A percentile compares a stretch with the other conserved stretches of the same genome.
Evolutionary conservation across 1,140 invertebrate genomes (phyloP).

Genomic region (Psix sp.): DNA sequence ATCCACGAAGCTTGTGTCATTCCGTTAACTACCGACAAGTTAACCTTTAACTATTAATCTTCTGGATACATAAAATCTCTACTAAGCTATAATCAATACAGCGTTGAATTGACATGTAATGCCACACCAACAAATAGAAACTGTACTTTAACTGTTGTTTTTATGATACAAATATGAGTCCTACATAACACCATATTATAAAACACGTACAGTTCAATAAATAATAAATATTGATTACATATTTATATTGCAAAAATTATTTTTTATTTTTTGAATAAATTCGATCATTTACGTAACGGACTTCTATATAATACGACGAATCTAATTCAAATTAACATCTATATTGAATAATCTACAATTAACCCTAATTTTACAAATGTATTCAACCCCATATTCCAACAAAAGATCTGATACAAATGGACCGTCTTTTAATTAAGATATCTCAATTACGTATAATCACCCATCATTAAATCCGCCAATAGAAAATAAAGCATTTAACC

Average conservation of each 20-base stretch:
- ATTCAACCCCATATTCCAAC: not conserved
- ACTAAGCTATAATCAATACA: constrained; percentile 28
- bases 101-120: constrained; percentile 15
- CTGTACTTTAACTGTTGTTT: constrained; percentile 12
- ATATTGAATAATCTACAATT: too few relatives aligned
- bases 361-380: too few relatives aligned
- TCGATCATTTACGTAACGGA: too few relatives aligned
- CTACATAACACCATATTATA: too few relatives aligned
- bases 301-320: too few relatives aligned
- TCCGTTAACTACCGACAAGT: constrained; percentile 26
- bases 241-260: too few relatives aligned
- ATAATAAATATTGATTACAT: too few relatives aligned
- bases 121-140: constrained; percentile 12
- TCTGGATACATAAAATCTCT: constrained; percentile 42
- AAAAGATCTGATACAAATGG: constrained; percentile 17
- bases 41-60: constrained; percentile 42
- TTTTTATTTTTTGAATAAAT: too few relatives aligned
- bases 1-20: constrained; percentile 13
- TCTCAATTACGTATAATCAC: constrained; percentile 30
- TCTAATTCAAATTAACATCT: too few relatives aligned
- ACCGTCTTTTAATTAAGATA: constrained; percentile 27
- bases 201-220: too few relatives aligned
- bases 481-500: constrained; percentile 20
- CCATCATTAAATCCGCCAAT: constrained; percentile 17
- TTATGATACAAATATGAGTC: too few relatives aligned